Percentiles rank a stretch among this genome's conserved stretches.
phyloP scores from a whole-genome alignment of 2,888 invertebrate species.

The Papilio demoleus region DNA sequence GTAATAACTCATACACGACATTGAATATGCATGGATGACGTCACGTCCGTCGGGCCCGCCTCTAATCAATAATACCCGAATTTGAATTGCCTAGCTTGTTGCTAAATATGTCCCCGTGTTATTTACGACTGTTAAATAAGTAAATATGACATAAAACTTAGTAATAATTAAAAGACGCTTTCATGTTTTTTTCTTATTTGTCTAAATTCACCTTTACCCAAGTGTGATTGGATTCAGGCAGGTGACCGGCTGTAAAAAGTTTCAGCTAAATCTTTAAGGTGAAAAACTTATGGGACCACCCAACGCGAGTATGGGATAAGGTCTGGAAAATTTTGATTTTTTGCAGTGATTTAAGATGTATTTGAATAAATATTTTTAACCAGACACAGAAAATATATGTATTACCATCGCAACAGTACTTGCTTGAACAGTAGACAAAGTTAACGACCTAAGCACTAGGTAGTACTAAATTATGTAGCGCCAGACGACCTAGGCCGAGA shows the following conservation, averaged over 20 bases:
- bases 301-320: too few relatives aligned
- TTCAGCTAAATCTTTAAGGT: too few relatives aligned
- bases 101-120: not conserved
- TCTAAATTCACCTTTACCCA: too few relatives aligned
- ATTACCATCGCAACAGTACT: not conserved
- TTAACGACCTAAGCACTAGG: slow-evolving; percentile 1
- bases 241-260: too few relatives aligned
- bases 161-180: not conserved
- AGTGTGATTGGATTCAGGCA: too few relatives aligned
- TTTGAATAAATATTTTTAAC: too few relatives aligned
- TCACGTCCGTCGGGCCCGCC: slow-evolving; percentile 19
- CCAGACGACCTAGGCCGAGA: slow-evolving; percentile 15
- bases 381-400: not conserved
- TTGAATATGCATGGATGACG: slow-evolving; percentile 23
- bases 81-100: not conserved
- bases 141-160: not conserved
- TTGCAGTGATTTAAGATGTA: too few relatives aligned
- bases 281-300: too few relatives aligned
- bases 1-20: slow-evolving; percentile 4
- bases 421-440: not conserved
- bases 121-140: not conserved
- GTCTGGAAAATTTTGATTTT: too few relatives aligned
- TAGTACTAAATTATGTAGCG: slow-evolving; percentile 15
- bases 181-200: not conserved
- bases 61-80: slow-evolving; percentile 33